Base-by-base conservation (phyloP, 1,140 invertebrate genomes). In the Mactra quadrangularis region DNA sequence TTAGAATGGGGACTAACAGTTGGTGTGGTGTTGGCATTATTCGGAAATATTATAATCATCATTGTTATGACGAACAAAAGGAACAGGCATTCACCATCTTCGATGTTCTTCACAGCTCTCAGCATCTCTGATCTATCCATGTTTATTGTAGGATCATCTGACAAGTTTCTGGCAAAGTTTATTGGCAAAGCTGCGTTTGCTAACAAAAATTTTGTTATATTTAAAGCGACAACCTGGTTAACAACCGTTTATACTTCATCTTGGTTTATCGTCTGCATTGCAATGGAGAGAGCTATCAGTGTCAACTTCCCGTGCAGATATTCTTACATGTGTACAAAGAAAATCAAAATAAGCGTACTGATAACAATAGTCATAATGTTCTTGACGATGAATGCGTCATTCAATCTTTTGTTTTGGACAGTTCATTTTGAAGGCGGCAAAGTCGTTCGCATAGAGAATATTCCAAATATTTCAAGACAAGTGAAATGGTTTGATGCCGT, bases 221-320 rank as follows among this genome's bases (percentile, higher is more conserved):
- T 29, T 62, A 4, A 29, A 33, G 33, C 33, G 33, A 11, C 38
- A 13, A 62, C 59, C n/a, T 35, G 13, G 38, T 15, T 22, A 62
- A 62, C 33, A 38, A 62, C 33, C 25, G 17, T 62, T 2, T 35
- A 19, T 3, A 62, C 59, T 17, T 62, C 59, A 4, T 11, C 55
- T 29, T 29, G 11, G 11, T 29, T 59, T 15, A 13, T 59, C 3
- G 55, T 59, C 6, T 62, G 59, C 17, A 38, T 62, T 1, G 38
- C 59, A 35, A 22, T 62, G 7, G 59, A 62, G 31, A 62, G 59
- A 19, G 59, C 38, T 7, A 6, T 62, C 1, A 62, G 59, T 35
- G 38, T 62, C 25, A 33, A 29, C 6, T n/a, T 62, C 1, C 59
- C 59, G 25, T 62, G n/a, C 29, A 33, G n/a, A n/a, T 35, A 35